Evolutionary conservation across 2,113 vertebrate species (phyloP), one percentile per base, ranked within the genome.

Genomic region (Gopherus flavomarginatus): DNA sequence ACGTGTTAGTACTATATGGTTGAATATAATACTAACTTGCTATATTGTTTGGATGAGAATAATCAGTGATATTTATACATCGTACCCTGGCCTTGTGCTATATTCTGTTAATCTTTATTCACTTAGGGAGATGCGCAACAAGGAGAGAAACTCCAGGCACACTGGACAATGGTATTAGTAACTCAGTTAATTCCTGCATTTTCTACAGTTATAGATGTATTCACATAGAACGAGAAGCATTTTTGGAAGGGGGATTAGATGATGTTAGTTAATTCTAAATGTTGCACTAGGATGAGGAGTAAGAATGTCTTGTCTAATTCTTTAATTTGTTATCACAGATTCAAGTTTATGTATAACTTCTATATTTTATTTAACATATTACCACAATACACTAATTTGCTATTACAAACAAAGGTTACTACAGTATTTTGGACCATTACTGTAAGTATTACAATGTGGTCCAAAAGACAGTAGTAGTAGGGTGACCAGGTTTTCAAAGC

Each of bases 31-130:
- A 65, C 5, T 6, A 65, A 27, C 2, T 84, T 86, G 17, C 29
- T 21, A 9, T 6, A 38, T 83, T 94, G 88, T 92, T 35, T 90
- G 9, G 1, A 49, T 81, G 38, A 89, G 83, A 93, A 54, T 42
- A 38, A 77, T 82, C 86, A 89, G 31, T 53, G 0, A 3, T 87
- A 12, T 2, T 11, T 11, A 0, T 0, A 21, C 77, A 81, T 8
- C 49, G 27, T 27, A 95, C 24, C 4, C 1, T 85, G 24, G 10
- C 21, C 21, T 42, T 38, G 7, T 88, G 24, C 29, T 85, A 0
- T 92, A 56, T 89, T 93, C 80, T 78, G 89, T 62, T 72, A 92
- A 56, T 38, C 56, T 3, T 31, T 57, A 14, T 85, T 95, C 6
- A 50, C 13, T 81, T 84, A 91, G 44, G 24, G 22, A 87, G 53